These are phyloP conservation scores for Venturia canescens DNA, from an alignment of 1,140 invertebrate species.

Conservation along the genomic window DNA sequence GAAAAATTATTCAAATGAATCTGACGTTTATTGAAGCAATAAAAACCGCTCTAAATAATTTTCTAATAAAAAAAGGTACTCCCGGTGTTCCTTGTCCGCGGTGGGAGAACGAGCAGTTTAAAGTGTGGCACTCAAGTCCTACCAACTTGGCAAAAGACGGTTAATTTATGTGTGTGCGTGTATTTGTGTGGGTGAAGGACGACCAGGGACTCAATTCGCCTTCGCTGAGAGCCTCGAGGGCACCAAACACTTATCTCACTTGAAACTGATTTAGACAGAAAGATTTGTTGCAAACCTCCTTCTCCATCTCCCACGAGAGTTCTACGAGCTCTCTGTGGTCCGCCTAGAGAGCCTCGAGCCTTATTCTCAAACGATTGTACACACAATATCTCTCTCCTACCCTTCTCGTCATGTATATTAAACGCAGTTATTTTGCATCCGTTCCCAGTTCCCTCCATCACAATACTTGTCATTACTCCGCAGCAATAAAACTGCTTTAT, in stretches of 20 bases:
- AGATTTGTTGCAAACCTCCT: constrained; percentile 72
- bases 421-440: neutral
- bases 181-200: constrained; percentile 14
- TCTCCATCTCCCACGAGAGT: constrained; percentile 50
- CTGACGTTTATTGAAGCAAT: constrained; percentile 35
- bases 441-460: neutral
- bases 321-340: constrained; percentile 34
- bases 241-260: constrained; percentile 68
- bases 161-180: neutral
- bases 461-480: no score
- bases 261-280: constrained; percentile 75
- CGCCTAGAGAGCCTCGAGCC: constrained; percentile 44
- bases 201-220: constrained; percentile 44
- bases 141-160: neutral
- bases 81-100: neutral
- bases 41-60: constrained; percentile 31
- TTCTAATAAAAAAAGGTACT: constrained; percentile 2
- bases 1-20: constrained; percentile 35
- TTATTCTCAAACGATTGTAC: constrained; percentile 45
- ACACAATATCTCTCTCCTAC: neutral
- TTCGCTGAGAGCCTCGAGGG: constrained; percentile 48
- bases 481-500: no score
- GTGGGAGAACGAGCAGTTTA: neutral
- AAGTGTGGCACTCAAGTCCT: constrained; percentile 26
- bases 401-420: neutral